Evolutionary conservation across 2,797 vertebrate species (phyloP).

Genomic region (Phrynocephalus forsythii): DNA sequence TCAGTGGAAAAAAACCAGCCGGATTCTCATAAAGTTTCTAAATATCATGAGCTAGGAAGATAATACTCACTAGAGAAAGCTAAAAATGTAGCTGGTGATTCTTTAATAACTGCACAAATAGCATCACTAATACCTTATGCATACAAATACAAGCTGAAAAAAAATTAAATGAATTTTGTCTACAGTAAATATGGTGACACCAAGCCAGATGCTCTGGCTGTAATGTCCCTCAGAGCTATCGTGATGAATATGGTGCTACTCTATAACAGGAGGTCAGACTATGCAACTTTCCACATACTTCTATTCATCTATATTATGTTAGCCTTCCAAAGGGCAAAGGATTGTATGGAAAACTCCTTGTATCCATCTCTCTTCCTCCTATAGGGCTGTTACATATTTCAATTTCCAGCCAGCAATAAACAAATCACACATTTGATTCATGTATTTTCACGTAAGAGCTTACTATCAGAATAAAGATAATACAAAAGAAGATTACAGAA

Average conservation of each 20-base stretch:
- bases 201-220: not conserved
- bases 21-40: not conserved
- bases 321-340: not conserved
- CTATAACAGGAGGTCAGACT: not conserved
- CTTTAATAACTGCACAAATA: slow-evolving; percentile 37
- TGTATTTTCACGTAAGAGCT: too few relatives aligned
- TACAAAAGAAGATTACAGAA: not conserved
- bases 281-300: slow-evolving; percentile 3
- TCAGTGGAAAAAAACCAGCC: too few relatives aligned
- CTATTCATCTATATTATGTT: not conserved
- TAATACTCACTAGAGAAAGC: not conserved
- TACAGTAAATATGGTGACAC: not conserved
- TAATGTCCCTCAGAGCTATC: slow-evolving; percentile 20
- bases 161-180: slow-evolving; percentile 17
- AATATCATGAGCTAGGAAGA: not conserved
- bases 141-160: slow-evolving; percentile 43
- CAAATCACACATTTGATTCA: not conserved
- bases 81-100: not conserved
- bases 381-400: not conserved
- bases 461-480: not conserved
- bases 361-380: slow-evolving; percentile 22
- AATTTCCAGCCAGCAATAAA: slow-evolving; percentile 18
- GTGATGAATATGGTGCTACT: not conserved
- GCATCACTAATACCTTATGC: slow-evolving; percentile 24
- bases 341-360: not conserved